Evolutionary conservation across 2,797 vertebrate species (phyloP).

Genomic region (Labeo calbasu): DNA sequence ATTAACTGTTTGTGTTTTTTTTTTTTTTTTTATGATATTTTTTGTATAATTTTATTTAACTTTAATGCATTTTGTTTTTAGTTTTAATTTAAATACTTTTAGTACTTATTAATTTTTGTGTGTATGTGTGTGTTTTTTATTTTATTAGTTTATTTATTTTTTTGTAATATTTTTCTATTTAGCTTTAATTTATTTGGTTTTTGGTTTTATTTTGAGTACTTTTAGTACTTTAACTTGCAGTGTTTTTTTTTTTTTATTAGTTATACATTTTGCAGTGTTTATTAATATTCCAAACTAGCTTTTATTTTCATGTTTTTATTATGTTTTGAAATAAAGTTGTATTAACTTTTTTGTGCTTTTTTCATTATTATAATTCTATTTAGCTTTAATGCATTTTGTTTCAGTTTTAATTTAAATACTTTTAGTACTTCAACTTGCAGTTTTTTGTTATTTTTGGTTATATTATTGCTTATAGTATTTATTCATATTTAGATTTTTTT

Average conservation of each 20-base stretch:
- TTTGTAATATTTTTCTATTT: neutral
- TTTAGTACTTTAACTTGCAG: too few species aligned
- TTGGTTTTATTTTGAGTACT: too few species aligned
- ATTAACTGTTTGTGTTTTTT: neutral
- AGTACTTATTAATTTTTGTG: neutral
- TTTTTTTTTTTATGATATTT: neutral
- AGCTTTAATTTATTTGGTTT: neutral
- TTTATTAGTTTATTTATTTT: neutral
- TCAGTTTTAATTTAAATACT: too few species aligned
- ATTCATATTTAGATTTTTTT: neutral
- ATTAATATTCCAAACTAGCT: too few species aligned
- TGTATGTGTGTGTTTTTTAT: neutral
- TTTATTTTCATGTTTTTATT: too few species aligned
- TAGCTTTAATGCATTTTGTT: too few species aligned
- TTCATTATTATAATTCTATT: too few species aligned
- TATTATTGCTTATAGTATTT: neutral
- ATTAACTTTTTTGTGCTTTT: neutral
- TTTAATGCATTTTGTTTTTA: neutral
- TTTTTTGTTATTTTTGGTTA: too few species aligned
- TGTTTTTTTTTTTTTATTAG: too few species aligned
- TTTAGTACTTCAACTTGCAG: too few species aligned
- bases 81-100: neutral
- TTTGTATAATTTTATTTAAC: neutral
- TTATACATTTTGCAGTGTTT: too few species aligned
- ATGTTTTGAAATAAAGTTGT: too few species aligned